phyloP scores from a whole-genome alignment of 2,888 invertebrate genomes.

The Notocelia uddmanniana region DNA sequence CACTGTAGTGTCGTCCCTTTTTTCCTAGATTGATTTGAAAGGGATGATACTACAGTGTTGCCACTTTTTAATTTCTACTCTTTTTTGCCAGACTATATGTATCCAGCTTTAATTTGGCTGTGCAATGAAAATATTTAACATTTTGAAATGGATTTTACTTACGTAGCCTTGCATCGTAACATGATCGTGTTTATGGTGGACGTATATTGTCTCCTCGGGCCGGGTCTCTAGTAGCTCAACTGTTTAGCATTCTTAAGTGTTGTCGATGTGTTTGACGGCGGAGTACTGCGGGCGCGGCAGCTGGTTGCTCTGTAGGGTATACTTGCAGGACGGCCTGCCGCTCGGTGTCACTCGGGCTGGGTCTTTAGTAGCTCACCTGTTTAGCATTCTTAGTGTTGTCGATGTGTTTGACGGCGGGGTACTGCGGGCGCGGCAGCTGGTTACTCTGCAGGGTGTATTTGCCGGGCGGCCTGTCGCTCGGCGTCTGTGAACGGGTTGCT shows the following conservation, averaged over 20 bases:
- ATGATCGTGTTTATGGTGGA: too few species aligned
- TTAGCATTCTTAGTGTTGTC: conserved; percentile 90
- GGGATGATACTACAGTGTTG: too few species aligned
- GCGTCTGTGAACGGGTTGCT: conserved; percentile 62
- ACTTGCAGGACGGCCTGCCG: conserved; percentile 73
- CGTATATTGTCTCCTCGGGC: conserved; percentile 53
- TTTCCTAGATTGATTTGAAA: too few species aligned
- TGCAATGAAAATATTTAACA: too few species aligned
- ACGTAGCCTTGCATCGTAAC: too few species aligned
- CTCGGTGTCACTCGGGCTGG: not conserved
- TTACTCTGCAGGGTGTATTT: conserved; percentile 87
- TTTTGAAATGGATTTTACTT: too few species aligned
- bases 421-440: conserved; percentile 91
- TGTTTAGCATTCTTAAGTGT: conserved; percentile 82
- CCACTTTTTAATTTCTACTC: too few species aligned
- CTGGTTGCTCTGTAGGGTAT: conserved; percentile 88
- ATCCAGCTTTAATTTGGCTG: too few species aligned
- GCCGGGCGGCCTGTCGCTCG: conserved; percentile 73
- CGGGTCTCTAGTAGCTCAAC: not conserved
- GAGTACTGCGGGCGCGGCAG: conserved; percentile 91
- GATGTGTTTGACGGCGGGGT: conserved; percentile 83
- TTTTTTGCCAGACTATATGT: too few species aligned
- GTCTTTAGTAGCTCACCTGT: conserved; percentile 68
- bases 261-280: conserved; percentile 78
- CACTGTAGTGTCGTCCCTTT: too few species aligned